These are phyloP conservation scores for Pocillopora damicornis DNA, from an alignment of 64 coral and sea anemone species.

Conservation along the genomic window DNA sequence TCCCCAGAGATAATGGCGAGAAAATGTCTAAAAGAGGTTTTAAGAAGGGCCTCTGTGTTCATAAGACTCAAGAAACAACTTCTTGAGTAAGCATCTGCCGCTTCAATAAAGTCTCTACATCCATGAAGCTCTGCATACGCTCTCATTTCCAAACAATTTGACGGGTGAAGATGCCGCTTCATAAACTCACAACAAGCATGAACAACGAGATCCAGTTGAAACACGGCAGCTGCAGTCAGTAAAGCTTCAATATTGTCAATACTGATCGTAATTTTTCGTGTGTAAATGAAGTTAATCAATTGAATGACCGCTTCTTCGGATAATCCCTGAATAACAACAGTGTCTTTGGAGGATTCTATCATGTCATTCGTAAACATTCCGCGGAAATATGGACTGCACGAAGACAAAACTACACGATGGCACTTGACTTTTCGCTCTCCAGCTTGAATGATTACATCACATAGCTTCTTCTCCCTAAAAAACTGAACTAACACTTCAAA, in stretches of 20 bases:
- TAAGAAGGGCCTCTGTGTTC: constrained; percentile 78
- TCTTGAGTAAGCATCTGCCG: constrained; percentile 73
- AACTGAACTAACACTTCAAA: constrained; percentile 74
- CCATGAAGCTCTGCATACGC: constrained; percentile 89
- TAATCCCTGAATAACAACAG: constrained; percentile 82
- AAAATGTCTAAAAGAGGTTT: constrained; percentile 68
- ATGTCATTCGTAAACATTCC: constrained; percentile 98
- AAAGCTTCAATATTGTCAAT: constrained; percentile 92
- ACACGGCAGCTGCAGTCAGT: constrained; percentile 73
- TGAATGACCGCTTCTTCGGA: constrained; percentile 77
- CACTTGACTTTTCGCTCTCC: constrained; percentile 83
- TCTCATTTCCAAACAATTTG: constrained; percentile 95
- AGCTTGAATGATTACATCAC: constrained; percentile 82
- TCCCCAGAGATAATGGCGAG: constrained; percentile 64
- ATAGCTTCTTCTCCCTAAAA: constrained; percentile 79
- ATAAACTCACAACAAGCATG: constrained; percentile 96
- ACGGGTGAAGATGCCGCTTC: constrained; percentile 78
- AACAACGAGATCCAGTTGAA: constrained; percentile 90
- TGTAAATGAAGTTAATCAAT: constrained; percentile 90
- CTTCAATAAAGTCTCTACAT: constrained; percentile 76
- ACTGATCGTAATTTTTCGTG: constrained; percentile 80
- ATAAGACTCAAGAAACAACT: constrained; percentile 65
- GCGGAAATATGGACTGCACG: constrained; percentile 90
- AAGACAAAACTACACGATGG: constrained; percentile 95
- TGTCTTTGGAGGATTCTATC: constrained; percentile 78